Base-by-base conservation (phyloP, 2,888 invertebrate genomes). In the Meta bourneti region DNA sequence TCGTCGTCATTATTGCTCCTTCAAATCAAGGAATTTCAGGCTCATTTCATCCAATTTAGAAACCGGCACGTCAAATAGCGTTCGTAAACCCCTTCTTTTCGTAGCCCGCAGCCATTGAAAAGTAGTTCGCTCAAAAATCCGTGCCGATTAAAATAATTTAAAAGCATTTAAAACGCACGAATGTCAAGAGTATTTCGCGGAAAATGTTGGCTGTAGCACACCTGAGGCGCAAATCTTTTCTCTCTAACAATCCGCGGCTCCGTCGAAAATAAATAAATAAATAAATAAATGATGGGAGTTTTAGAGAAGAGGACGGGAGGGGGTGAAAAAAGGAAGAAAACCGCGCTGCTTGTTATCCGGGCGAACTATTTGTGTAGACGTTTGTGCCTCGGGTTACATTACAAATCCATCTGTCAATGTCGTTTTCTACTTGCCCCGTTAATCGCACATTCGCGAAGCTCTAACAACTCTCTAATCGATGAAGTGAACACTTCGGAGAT, bases 361-460 rank as follows among this genome's bases (percentile, higher is more conserved):
- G 80, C 61, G 91, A 92, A 92, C 88, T 92, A 92, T 92, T 92
- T 92, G 91, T 92, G 91, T 92, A 92, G 88, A 92, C 91, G 83
- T 88, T 84, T 80, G 88, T 89, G 91, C 91, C 91, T 80, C 82
- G 85, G 91, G 91, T 92, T 92, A 92, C 91, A 92, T 92, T 92
- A 92, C 91, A 92, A 92, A 92, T 92, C 91, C 91, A 92, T 92
- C 91, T 92, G 91, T 92, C 91, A 92, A 92, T 89, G 91, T 92
- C 91, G 91, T 91, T 92, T 85, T 89, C 88, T 84, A 84, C 74
- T 85, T 92, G 83, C 69, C 84, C 87, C 88, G 83, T 83, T 92
- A 92, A 92, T 92, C 91, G 91, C 91, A 92, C 83, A 80, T 84
- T 84, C 89, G 89, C 72, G 89, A 90, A 75, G 91, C 91, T 92